phyloP scores from a whole-genome alignment of 2,113 vertebrate genomes.

The Callipepla squamata region DNA sequence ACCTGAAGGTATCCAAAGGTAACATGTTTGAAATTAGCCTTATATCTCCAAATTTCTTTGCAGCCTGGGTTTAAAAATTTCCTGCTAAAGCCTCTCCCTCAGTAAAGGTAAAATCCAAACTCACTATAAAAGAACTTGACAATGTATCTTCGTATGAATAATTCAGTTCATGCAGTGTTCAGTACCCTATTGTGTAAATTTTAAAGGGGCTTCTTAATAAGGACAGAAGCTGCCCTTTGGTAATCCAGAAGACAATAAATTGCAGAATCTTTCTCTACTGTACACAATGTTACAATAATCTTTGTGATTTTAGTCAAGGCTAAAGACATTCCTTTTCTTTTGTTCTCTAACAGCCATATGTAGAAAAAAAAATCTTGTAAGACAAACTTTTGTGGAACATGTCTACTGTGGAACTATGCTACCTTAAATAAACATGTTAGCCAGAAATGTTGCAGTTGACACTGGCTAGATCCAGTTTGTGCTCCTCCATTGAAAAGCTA shows the following conservation, averaged over 20 bases:
- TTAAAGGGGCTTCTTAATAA: not conserved
- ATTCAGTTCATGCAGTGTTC: accelerated
- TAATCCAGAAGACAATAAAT: not conserved
- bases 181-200: not conserved
- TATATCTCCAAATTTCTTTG: not conserved
- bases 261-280: not conserved
- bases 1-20: not conserved
- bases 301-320: not conserved
- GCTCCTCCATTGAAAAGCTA: not conserved
- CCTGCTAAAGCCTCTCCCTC: not conserved
- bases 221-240: not conserved
- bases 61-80: not conserved
- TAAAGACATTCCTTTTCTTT: not conserved
- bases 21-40: not conserved
- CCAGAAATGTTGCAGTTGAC: not conserved
- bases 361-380: not conserved
- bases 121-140: not conserved
- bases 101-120: not conserved
- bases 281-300: not conserved
- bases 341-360: not conserved
- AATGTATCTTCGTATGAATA: not conserved
- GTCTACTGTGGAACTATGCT: not conserved
- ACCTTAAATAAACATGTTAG: not conserved
- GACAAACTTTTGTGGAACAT: not conserved
- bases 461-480: not conserved